Evolutionary conservation across 2,797 vertebrate genomes (phyloP).

Genomic region (Chrysolophus pictus): DNA sequence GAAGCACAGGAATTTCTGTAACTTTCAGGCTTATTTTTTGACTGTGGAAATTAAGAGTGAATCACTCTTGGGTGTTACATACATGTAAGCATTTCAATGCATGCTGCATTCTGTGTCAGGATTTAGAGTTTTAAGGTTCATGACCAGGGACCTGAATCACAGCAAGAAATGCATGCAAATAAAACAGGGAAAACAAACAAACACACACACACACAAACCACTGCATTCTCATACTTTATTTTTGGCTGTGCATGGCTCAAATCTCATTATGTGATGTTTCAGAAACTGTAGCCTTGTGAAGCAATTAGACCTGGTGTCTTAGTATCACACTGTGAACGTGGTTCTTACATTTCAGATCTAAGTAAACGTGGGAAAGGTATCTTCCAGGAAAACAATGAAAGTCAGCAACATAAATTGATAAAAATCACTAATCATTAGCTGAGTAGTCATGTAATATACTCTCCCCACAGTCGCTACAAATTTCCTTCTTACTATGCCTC

Average conservation of each 20-base stretch:
- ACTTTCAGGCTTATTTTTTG: background rate
- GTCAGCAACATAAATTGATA: background rate
- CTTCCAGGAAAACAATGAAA: background rate
- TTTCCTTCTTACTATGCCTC: background rate
- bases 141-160: background rate
- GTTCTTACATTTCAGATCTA: background rate
- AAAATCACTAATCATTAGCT: background rate
- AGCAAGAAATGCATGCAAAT: background rate
- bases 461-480: background rate
- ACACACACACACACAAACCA: too few species aligned
- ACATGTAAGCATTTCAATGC: background rate
- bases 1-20: background rate
- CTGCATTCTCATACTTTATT: background rate
- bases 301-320: background rate
- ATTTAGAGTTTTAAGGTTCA: background rate
- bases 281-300: background rate
- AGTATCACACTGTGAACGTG: background rate
- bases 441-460: background rate
- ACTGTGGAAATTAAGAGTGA: background rate
- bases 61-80: background rate
- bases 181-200: too few species aligned
- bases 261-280: background rate
- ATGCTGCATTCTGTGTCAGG: background rate
- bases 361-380: background rate
- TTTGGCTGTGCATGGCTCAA: background rate